phyloP scores from a whole-genome alignment of 2,797 vertebrate genomes.

The Vipera ursinii region DNA sequence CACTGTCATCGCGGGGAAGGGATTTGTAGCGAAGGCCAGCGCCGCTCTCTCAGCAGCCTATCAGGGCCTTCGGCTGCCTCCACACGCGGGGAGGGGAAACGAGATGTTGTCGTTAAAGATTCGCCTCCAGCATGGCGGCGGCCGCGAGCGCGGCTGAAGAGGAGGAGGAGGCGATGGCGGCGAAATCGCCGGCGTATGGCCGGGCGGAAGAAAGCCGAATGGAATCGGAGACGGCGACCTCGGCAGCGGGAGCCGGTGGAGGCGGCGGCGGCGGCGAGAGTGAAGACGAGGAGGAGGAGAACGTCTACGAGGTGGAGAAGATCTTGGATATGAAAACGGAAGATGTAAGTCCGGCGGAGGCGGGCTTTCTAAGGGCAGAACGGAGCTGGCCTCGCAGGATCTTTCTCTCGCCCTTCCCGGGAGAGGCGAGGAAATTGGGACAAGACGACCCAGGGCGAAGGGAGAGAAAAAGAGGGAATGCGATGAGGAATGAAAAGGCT shows the following conservation, averaged over 20 bases:
- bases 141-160: slow-evolving; percentile 26
- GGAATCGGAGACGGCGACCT: slow-evolving; percentile 45
- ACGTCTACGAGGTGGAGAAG: slow-evolving; percentile 93
- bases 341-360: slow-evolving; percentile 74
- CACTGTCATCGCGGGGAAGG: not conserved
- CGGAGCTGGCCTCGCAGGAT: not conserved
- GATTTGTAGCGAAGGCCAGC: not conserved
- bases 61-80: rapidly evolving
- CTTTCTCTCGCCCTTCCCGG: not conserved
- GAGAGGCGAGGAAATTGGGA: not conserved
- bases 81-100: not conserved
- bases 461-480: too few species aligned
- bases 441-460: rapidly evolving
- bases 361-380: not conserved
- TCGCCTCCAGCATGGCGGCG: slow-evolving; percentile 63
- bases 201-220: not conserved
- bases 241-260: not conserved
- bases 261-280: slow-evolving; percentile 66
- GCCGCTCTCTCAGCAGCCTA: not conserved
- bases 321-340: slow-evolving; percentile 92
- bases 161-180: not conserved
- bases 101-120: slow-evolving; percentile 19
- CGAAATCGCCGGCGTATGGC: not conserved
- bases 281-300: slow-evolving; percentile 83
- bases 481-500: not conserved